Conservation (phyloP, 2,113 vertebrate species). For the Paralichthys olivaceus region DNA sequence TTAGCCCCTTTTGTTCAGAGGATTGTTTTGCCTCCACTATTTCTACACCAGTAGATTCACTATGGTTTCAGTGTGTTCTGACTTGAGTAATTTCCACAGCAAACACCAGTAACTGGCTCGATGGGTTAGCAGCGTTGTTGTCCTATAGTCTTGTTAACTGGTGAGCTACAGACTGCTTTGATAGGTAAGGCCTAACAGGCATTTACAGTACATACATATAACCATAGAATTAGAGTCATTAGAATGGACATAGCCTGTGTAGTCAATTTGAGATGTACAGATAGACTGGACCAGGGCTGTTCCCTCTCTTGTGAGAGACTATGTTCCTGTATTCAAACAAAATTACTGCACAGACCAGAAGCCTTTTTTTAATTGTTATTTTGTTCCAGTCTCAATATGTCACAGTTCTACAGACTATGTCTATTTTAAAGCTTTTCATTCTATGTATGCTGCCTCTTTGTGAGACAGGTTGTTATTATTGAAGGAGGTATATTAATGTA, state of each 20-base stretch:
- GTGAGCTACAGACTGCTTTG: slow-evolving; percentile 73
- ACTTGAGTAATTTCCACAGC: slow-evolving; percentile 56
- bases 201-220: slow-evolving; percentile 61
- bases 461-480: slow-evolving; percentile 72
- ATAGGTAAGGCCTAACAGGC: slow-evolving; percentile 68
- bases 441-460: slow-evolving; percentile 62
- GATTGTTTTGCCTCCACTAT: slow-evolving; percentile 38
- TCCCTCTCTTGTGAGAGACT: slow-evolving; percentile 25
- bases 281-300: slow-evolving; percentile 48
- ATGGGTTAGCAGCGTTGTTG: slow-evolving; percentile 75
- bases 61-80: slow-evolving; percentile 41
- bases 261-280: slow-evolving; percentile 54
- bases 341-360: slow-evolving; percentile 28
- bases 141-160: slow-evolving; percentile 76
- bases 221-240: slow-evolving; percentile 68
- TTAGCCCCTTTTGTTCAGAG: slow-evolving; percentile 52
- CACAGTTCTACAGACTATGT: slow-evolving; percentile 61
- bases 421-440: slow-evolving; percentile 79
- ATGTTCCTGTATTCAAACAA: slow-evolving; percentile 40
- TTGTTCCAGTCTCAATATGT: slow-evolving; percentile 40
- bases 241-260: slow-evolving; percentile 70
- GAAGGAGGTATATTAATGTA: slow-evolving; percentile 78
- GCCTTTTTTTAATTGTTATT: slow-evolving; percentile 38
- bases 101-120: slow-evolving; percentile 68
- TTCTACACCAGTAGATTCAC: slow-evolving; percentile 45